Evolutionary conservation across 2,113 vertebrate species (phyloP).

Genomic region (Muntiacus muntjak): DNA sequence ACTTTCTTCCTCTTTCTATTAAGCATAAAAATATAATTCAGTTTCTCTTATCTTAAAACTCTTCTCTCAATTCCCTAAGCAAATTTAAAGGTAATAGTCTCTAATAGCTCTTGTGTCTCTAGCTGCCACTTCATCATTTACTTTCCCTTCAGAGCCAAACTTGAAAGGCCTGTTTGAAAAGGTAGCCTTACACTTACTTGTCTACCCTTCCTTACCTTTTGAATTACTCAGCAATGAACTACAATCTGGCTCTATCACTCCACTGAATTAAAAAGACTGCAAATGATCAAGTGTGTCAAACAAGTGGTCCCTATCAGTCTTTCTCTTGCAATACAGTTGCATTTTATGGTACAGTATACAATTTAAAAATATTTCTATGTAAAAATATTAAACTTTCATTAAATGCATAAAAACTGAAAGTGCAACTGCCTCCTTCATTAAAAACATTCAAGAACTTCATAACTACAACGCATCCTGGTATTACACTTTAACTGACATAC

Average conservation of each 20-base stretch:
- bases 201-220: not conserved
- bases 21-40: conserved; percentile 15
- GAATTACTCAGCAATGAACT: not conserved
- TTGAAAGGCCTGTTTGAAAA: not conserved
- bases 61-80: not conserved
- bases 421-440: not conserved
- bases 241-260: not conserved
- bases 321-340: not conserved
- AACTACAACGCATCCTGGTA: not conserved
- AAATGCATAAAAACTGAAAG: conserved; percentile 28
- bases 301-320: not conserved
- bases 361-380: conserved; percentile 25
- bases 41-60: not conserved
- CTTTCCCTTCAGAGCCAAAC: not conserved
- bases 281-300: not conserved
- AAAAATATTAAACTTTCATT: conserved; percentile 34
- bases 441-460: not conserved
- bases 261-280: not conserved
- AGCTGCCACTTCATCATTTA: not conserved
- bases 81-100: not conserved
- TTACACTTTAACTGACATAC: not conserved
- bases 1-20: not conserved
- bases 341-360: not conserved
- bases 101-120: not conserved
- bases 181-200: not conserved